These are phyloP conservation scores for Nasua narica DNA, from an alignment of 2,797 vertebrate species.

Conservation along the genomic window DNA sequence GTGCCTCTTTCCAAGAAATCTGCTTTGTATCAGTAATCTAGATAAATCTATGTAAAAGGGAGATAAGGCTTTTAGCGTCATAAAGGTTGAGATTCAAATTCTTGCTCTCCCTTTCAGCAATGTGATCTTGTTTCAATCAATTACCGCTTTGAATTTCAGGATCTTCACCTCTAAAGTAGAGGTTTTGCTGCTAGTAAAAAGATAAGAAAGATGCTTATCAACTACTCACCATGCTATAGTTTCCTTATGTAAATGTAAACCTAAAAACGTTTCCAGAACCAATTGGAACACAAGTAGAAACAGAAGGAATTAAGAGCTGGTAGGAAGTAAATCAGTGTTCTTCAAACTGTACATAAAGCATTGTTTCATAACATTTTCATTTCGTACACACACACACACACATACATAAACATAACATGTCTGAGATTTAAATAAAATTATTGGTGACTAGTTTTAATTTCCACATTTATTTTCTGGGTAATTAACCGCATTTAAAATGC, in stretches of 20 bases:
- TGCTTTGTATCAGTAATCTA: neutral
- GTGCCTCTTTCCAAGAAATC: neutral
- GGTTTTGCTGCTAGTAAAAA: neutral
- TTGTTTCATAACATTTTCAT: neutral
- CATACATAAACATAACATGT: neutral
- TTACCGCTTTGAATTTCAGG: neutral
- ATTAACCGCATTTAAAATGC: neutral
- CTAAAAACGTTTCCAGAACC: constrained; percentile 20
- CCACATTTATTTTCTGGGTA: neutral
- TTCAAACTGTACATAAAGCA: neutral
- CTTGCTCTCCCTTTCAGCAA: neutral
- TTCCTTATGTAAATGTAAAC: constrained; percentile 26
- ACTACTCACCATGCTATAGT: neutral
- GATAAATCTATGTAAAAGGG: neutral
- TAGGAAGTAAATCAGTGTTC: neutral
- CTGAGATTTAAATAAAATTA: constrained; percentile 18
- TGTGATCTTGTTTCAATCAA: neutral
- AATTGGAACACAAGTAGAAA: neutral
- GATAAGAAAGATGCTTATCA: neutral
- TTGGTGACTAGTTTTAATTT: neutral
- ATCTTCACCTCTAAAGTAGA: neutral
- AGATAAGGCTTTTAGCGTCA: neutral
- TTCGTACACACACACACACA: neutral
- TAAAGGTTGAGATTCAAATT: neutral
- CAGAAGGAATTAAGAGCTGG: neutral